Base-by-base conservation (phyloP, 2,888 invertebrate genomes). In the Drosophila neoperkinsi region DNA sequence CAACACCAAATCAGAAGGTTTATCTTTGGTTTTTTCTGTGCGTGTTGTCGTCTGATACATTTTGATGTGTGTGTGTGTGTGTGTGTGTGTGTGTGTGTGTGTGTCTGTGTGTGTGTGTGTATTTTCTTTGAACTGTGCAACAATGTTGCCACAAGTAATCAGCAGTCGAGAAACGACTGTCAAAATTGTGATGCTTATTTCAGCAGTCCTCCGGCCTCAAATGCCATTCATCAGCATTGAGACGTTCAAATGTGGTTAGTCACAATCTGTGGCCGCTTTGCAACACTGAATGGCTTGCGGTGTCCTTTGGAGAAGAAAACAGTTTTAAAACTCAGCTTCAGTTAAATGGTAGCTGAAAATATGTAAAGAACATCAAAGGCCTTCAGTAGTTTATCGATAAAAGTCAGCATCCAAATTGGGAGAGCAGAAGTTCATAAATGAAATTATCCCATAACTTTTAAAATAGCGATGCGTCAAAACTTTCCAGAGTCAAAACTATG, bases 141-240 rank as follows among this genome's bases (percentile, higher is more conserved):
- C 55, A 36, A 55, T 31, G 52, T 64, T 64, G 70, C 64, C 57
- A 67, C 56, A 72, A 67, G 63, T 63, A 57, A 66, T 66, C 66
- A 64, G n/a, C 57, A 46, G 43, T 36, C 18, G 34, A 53, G 49
- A 60, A 73, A 33, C 59, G 36, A 21, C 60, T 69, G 57, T 73
- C 57, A 56, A 61, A 61, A 66, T 61, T 59, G 28, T 58, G 31
- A 36, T 28, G 33, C 49, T 34, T 56, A 31, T 57, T 43, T 11
- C n/a, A 50, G 31, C 25, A 51, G 50, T 56, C n/a, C 43, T 43
- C 28, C 9, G 43, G 13, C 46, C 13, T 36, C 28, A 34, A 30
- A 21, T 41, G 53, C 36, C 69, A 38, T 31, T 41, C 55, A 64
- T 13, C 38, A 56, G 50, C 73, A 64, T 55, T 73, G 21, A 56